Evolutionary conservation across 2,888 invertebrate genomes (phyloP).

Genomic region (Zygogramma bicolorata): DNA sequence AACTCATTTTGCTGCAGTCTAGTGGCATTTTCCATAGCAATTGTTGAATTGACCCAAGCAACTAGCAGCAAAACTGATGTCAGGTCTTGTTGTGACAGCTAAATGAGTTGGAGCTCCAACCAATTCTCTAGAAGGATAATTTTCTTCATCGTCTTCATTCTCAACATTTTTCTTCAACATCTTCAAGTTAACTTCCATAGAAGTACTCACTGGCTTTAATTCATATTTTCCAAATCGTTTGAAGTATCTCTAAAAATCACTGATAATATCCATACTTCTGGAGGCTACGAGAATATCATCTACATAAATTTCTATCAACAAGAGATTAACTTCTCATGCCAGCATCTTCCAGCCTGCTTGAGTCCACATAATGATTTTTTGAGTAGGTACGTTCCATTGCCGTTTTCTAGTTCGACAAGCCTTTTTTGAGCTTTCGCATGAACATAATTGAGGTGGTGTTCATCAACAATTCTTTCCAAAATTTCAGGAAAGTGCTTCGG

Average conservation of each 20-base stretch:
- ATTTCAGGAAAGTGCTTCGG: conserved; percentile 28
- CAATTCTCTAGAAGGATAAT: background rate
- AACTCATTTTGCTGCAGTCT: background rate
- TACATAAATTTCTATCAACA: conserved; percentile 9
- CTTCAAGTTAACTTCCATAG: conserved; percentile 20
- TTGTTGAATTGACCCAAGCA: background rate
- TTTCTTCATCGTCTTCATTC: conserved; percentile 7
- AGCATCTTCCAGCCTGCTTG: conserved; percentile 18
- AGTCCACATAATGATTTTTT: no score
- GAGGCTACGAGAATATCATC: no score
- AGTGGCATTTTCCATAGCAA: background rate
- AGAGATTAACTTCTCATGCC: conserved; percentile 16
- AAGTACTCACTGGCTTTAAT: conserved; percentile 52
- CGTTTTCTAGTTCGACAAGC: background rate
- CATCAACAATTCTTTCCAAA: no score
- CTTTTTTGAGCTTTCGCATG: conserved; percentile 4
- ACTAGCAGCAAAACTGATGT: background rate
- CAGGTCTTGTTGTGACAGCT: background rate
- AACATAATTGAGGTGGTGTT: no score
- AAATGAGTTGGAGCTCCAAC: background rate
- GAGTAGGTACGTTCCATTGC: no score
- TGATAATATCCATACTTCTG: no score
- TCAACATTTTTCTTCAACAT: background rate
- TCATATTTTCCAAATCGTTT: conserved; percentile 50
- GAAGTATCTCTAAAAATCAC: conserved; percentile 37